Base-by-base conservation (phyloP, 2,888 invertebrate genomes). In the Eudemis profundana region DNA sequence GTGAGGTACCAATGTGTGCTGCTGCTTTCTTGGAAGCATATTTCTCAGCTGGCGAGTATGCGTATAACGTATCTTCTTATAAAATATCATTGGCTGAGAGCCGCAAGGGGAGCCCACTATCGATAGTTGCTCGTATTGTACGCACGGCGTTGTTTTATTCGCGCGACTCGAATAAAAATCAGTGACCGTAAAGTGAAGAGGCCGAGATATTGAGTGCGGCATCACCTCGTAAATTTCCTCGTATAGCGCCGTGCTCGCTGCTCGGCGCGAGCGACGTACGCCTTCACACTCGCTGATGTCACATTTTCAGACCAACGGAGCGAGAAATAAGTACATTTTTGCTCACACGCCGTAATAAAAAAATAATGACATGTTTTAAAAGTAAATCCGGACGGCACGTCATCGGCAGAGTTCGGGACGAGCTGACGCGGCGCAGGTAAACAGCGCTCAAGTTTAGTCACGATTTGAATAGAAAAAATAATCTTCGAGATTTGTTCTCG, bases 271-370 rank as follows among this genome's bases (percentile, higher is more conserved):
- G 68, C 79, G 78, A 78, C 79, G 76, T 72, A 75, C 82, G 84
- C 81, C 87, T 85, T 84, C 87, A 84, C 90, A 86, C 86, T 80
- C 79, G 85, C 87, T 86, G 88, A 90, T 88, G 90, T 90, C 92
- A 91, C 90, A 89, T 92, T 91, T 87, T 89, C 92, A 89, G 89
- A 80, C 78, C 92, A 92, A 71, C 87, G 92, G 90, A 92, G 91
- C 92, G 91, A 82, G 87, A 90, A 91, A 92, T 92, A 92, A 91
- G 91, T 90, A 92, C 91, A 91, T 91, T 88, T 88, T 91, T 91
- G 88, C 89, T 86, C 89, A 81, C 82, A 83, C 84, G 83, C 83
- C 82, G 85, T 88, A 85, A 89, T 89, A 88, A 89, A 91, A 88
- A 87, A 87, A 90, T 90, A 89, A 90, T 89, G 88, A 88, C 86